Evolutionary conservation across 2,113 vertebrate genomes (phyloP).

Genomic region (Axis porcinus): DNA sequence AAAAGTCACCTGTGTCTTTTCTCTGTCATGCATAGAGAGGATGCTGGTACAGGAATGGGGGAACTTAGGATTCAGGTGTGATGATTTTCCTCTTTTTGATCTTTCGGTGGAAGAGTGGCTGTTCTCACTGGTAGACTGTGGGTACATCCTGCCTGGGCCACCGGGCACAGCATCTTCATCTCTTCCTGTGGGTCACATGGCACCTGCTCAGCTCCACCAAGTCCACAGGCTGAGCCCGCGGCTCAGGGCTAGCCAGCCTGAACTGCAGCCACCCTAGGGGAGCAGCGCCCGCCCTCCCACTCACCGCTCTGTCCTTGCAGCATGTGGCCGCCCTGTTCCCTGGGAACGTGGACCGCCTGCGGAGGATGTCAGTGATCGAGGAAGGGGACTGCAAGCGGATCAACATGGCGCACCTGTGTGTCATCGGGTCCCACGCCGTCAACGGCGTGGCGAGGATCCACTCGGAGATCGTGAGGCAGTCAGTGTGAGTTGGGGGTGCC

Average conservation of each 20-base stretch:
- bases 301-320: slow-evolving; percentile 52
- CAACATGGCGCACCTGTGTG: slow-evolving; percentile 92
- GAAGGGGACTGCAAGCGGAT: slow-evolving; percentile 89
- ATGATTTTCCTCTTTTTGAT: background rate
- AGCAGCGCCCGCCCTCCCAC: fast-evolving
- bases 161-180: background rate
- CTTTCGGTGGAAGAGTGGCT: background rate
- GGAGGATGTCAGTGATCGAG: slow-evolving; percentile 90
- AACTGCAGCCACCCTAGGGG: background rate
- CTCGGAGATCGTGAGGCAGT: slow-evolving; percentile 86
- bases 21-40: background rate
- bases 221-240: fast-evolving
- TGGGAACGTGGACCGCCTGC: slow-evolving; percentile 82
- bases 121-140: background rate
- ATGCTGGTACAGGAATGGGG: background rate
- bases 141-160: background rate
- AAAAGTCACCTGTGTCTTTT: background rate
- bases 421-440: slow-evolving; percentile 87
- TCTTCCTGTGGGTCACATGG: background rate
- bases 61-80: background rate
- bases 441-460: slow-evolving; percentile 90
- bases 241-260: background rate
- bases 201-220: fast-evolving
- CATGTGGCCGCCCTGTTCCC: slow-evolving; percentile 83
- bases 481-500: slow-evolving; percentile 75